These are phyloP conservation scores for Oncorhynchus tshawytscha DNA, from an alignment of 2,113 vertebrate genomes.

Conservation along the genomic window DNA sequence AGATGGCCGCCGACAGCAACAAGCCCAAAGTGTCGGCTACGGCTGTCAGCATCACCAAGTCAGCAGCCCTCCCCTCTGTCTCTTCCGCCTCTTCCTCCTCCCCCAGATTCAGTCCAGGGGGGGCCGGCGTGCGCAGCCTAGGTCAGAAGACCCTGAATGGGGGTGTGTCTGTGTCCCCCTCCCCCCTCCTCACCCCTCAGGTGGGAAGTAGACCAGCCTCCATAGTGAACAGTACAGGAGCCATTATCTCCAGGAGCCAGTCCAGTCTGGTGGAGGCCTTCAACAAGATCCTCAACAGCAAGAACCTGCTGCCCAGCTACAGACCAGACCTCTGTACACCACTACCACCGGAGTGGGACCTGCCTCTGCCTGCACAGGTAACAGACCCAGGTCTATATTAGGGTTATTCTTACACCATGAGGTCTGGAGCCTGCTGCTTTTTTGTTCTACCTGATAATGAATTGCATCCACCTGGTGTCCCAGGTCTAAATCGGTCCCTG, in stretches of 20 bases:
- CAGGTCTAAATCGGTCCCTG: too few species aligned
- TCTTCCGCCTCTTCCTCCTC: slow-evolving; percentile 24
- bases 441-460: too few species aligned
- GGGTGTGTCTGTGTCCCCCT: slow-evolving; percentile 45
- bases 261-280: slow-evolving; percentile 94
- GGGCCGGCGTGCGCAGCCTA: slow-evolving; percentile 44
- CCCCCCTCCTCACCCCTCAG: slow-evolving; percentile 46
- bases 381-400: not conserved
- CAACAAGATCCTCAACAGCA: slow-evolving; percentile 96
- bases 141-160: slow-evolving; percentile 78
- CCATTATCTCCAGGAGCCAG: slow-evolving; percentile 89
- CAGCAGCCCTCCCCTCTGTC: slow-evolving; percentile 61
- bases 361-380: slow-evolving; percentile 77
- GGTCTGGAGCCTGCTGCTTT: too few species aligned
- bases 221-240: slow-evolving; percentile 73
- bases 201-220: slow-evolving; percentile 70
- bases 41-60: slow-evolving; percentile 61
- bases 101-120: slow-evolving; percentile 33
- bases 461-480: too few species aligned
- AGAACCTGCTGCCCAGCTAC: slow-evolving; percentile 90
- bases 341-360: slow-evolving; percentile 77
- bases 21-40: slow-evolving; percentile 58
- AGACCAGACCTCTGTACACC: slow-evolving; percentile 85
- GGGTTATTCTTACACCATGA: too few species aligned
- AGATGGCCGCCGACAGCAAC: slow-evolving; percentile 56